Evolutionary conservation across 2,888 invertebrate genomes (phyloP).

Genomic region (Anaspis maculata): DNA sequence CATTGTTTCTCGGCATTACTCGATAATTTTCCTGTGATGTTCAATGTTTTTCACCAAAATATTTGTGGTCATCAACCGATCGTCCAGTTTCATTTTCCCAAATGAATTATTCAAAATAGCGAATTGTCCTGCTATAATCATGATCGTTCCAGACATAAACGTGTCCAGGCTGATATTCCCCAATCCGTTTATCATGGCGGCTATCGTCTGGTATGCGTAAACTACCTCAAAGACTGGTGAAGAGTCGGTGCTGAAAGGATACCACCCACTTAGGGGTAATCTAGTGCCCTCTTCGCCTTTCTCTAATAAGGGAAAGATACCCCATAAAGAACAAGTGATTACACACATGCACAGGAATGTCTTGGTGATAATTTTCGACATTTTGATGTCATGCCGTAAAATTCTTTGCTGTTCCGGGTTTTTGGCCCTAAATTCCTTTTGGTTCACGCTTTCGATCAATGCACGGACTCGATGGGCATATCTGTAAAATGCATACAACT

Average conservation of each 20-base stretch:
- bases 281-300: constrained; percentile 7
- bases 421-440: constrained; percentile 25
- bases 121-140: constrained; percentile 37
- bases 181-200: constrained; percentile 42
- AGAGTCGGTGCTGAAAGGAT: constrained; percentile 41
- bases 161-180: constrained; percentile 45
- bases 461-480: constrained; percentile 12
- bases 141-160: constrained; percentile 17
- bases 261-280: constrained; percentile 36
- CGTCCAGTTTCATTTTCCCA: no score
- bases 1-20: constrained; percentile 18
- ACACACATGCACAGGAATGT: constrained; percentile 24
- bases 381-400: constrained; percentile 19
- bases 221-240: constrained; percentile 43
- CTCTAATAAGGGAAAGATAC: constrained; percentile 31
- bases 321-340: constrained; percentile 30
- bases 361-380: constrained; percentile 21
- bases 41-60: constrained; percentile 8
- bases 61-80: no score
- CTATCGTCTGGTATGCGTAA: constrained; percentile 44
- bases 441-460: constrained; percentile 16
- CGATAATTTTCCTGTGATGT: constrained; percentile 17
- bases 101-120: constrained; percentile 41
- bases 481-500: constrained; percentile 12
- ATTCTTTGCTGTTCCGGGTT: constrained; percentile 20